Evolutionary conservation across 30 jellyfish, hydroid and myxozoan species (phyloP), one percentile per base, ranked within the genome.

Genomic region (Morbakka virulenta): DNA sequence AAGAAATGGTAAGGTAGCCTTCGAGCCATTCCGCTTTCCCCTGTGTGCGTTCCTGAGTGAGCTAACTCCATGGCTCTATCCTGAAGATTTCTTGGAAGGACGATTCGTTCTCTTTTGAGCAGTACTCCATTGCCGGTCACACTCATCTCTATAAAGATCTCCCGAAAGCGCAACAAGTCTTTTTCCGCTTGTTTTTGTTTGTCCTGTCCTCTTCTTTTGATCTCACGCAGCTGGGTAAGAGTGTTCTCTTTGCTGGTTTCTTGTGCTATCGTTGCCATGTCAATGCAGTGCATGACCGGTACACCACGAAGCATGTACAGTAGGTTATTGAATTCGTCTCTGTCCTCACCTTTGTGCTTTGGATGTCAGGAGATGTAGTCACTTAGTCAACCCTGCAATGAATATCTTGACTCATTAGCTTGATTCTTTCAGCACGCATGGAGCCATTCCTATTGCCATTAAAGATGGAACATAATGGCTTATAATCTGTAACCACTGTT

Each of bases 401-500:
- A n/a, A n/a, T n/a, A n/a, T n/a, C n/a, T n/a, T n/a, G n/a, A n/a
- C n/a, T n/a, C n/a, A n/a, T n/a, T n/a, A n/a, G n/a, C 66, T 83
- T 62, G 57, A 52, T 72, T 31, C 86, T 0, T 24, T 62, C 87
- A 28, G 57, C 25, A 0, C 95, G 76, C 23, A 64, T 36, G 28
- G 94, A 62, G 20, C 0, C 76, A 3, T 49, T 34, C 14, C 69
- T 62, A 26, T 74, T 74, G 23, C 52, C 32, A 25, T 32, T 33
- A 33, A 26, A 81, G 25, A n/a, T n/a, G n/a, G n/a, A n/a, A n/a
- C n/a, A n/a, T n/a, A n/a, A n/a, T n/a, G n/a, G n/a, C n/a, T n/a
- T 74, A 79, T 83, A 81, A 49, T 72, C 88, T 1, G 84, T 83
- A 36, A 41, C 28, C 33, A 36, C 79, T 0, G 25, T n/a, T 20